Evolutionary conservation across 2,888 invertebrate genomes (phyloP), one percentile per base, ranked within the genome.

Genomic region (Drosophila pseudotalamancana): DNA sequence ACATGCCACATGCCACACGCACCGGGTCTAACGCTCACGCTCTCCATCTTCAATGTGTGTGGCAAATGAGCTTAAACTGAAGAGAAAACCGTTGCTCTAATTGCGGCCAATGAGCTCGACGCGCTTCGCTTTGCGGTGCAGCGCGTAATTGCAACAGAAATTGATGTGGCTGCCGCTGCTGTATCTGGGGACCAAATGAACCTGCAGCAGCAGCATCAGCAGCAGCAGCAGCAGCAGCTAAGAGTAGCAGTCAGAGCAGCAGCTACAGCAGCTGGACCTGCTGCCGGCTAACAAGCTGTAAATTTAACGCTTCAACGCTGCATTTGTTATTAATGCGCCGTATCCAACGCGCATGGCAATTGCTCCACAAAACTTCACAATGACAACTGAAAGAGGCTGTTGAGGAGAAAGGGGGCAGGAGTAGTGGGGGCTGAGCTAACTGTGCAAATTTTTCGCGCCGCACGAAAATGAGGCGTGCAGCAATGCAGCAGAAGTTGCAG

Each of bases 231-330:
- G 19, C 18, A 5, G 57, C 37, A 34, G 31, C 31, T 29, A n/a
- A n/a, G n/a, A 57, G 57, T 18, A 18, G 40, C 27, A n/a, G 19
- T 16, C 4, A 54, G 34, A 34, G 31, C 31, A 32, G 50, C 59
- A 39, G 23, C 35, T 11, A 31, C 59, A 32, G 40, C 49, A 46
- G 63, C 57, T 66, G 81, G 46, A 57, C 51, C 69, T 70, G 84
- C 77, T 80, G 83, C 70, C 65, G 72, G 70, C 86, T 83, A 86
- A 86, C 84, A 83, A 84, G 88, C 88, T 83, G 87, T 88, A 83
- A 86, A 87, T 88, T 84, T 80, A 88, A 86, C 84, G 87, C 84
- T 86, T 87, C 87, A 82, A 81, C 85, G 85, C 71, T 73, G 79
- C 70, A 79, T 82, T 85, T 61, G 70, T 23, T 65, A 32, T 53